Base-by-base conservation (phyloP, 2,888 invertebrate species). In the Anthrax anthrax region DNA sequence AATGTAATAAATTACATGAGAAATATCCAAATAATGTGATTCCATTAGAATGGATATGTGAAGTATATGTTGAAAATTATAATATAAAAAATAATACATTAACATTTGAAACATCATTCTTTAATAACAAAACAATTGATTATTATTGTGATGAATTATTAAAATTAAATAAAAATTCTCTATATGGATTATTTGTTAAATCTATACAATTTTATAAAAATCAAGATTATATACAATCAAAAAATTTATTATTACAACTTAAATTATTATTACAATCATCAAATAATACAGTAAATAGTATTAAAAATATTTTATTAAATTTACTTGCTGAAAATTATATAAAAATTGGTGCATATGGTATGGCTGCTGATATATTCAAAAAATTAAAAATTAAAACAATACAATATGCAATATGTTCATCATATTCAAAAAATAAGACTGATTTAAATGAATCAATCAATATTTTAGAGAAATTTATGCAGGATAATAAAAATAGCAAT, bases 1-100 rank as follows among this genome's bases (percentile, higher is more conserved):
- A 70, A 52, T 71, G 75, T 16, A 59, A 64, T 47, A 60, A 68
- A 47, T 73, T 78, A 72, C 65, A 70, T 41, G 56, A 58, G 23
- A 52, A 69, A 8, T 75, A 71, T 58, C 69, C 72, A 4, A 62
- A 66, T 1, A 72, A 75, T 54, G 58, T 64, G 18, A 71, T 70
- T 53, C 70, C 75, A 1, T 63, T 76, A 47, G 77, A 77, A 59
- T 78, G 77, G 76, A 71, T 79, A 47, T 80, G 80, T 56, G 74
- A 73, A 53, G 65, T 73, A 1, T 78, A 72, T 57, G 71, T 72
- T 48, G 75, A 79, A 56, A 57, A 60, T 32, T 54, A 59, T 37
- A n/a, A n/a, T n/a, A n/a, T 48, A 54, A n/a, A 49, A 51, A 1
- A 46, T 58, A 14, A 9, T 41, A 5, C 29, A 49, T 38, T 44